Evolutionary conservation across 2,797 vertebrate species (phyloP).

Genomic region (Mionectes olivaceus): DNA sequence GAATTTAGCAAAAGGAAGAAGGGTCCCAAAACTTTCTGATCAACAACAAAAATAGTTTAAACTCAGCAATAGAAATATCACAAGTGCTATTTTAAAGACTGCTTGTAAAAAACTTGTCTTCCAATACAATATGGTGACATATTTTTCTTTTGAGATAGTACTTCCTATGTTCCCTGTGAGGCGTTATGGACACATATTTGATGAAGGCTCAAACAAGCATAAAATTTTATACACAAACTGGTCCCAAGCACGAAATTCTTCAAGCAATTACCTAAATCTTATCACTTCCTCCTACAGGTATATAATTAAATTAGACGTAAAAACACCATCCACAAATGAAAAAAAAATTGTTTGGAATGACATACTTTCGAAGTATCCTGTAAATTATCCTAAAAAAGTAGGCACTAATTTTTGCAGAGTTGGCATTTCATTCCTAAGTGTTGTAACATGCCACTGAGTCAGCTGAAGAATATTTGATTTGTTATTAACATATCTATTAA

Average conservation of each 20-base stretch:
- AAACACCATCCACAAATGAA: background rate
- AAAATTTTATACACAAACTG: background rate
- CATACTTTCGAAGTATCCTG: background rate
- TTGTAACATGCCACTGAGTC: background rate
- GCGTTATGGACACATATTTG: background rate
- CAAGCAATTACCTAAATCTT: background rate
- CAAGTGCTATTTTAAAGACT: background rate
- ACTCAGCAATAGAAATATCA: background rate
- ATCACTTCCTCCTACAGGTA: background rate
- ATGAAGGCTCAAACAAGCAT: background rate
- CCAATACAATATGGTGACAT: rapidly evolving
- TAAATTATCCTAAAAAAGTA: background rate
- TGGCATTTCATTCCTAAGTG: background rate
- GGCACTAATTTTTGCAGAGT: background rate
- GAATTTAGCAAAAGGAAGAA: background rate
- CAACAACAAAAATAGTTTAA: background rate
- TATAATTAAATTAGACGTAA: background rate
- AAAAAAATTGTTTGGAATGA: too few relatives aligned
- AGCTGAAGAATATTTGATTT: background rate
- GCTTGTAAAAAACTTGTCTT: background rate
- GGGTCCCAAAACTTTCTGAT: background rate
- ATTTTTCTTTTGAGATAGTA: background rate
- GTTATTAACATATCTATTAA: background rate
- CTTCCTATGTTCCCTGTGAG: background rate
- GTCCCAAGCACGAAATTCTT: background rate